These are phyloP conservation scores for Cynopterus sphinx DNA, from an alignment of 2,797 vertebrate genomes.

Conservation along the genomic window DNA sequence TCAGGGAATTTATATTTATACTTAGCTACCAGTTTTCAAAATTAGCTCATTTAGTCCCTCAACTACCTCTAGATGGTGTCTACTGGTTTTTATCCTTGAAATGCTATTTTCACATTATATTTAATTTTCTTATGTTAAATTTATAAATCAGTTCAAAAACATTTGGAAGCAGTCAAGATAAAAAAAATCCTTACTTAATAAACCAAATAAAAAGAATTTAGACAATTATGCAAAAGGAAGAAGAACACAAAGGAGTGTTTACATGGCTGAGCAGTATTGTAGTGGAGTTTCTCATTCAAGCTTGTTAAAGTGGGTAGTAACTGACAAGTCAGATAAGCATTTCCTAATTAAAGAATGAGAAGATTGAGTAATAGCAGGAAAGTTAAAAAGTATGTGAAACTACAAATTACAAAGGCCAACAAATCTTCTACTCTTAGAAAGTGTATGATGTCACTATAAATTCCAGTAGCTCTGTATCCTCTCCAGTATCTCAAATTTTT, in stretches of 20 bases:
- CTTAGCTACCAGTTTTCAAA: background rate
- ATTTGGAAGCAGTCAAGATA: background rate
- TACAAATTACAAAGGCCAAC: slow-evolving; percentile 64
- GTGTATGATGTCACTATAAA: slow-evolving; percentile 19
- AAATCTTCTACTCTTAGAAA: slow-evolving; percentile 50
- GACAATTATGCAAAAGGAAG: slow-evolving; percentile 1
- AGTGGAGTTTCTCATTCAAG: background rate
- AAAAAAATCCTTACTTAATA: slow-evolving; percentile 1
- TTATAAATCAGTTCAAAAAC: slow-evolving; percentile 14
- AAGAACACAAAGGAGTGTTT: background rate
- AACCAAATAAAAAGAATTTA: slow-evolving; percentile 18
- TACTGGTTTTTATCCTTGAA: background rate
- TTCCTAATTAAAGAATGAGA: slow-evolving; percentile 64
- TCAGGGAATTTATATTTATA: background rate
- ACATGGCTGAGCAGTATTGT: background rate
- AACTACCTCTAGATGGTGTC: background rate
- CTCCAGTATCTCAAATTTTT: background rate
- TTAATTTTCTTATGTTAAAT: slow-evolving; percentile 18
- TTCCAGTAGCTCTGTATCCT: background rate
- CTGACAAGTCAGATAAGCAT: slow-evolving; percentile 58
- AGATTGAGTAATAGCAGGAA: slow-evolving; percentile 54
- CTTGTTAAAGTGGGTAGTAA: background rate
- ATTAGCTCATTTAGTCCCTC: background rate
- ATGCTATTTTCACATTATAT: slow-evolving; percentile 34
- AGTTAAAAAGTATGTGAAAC: slow-evolving; percentile 3